Evolutionary conservation across 2,797 vertebrate species (phyloP), one percentile per base, ranked within the genome.

Genomic region (Pantherophis alleghaniensis): DNA sequence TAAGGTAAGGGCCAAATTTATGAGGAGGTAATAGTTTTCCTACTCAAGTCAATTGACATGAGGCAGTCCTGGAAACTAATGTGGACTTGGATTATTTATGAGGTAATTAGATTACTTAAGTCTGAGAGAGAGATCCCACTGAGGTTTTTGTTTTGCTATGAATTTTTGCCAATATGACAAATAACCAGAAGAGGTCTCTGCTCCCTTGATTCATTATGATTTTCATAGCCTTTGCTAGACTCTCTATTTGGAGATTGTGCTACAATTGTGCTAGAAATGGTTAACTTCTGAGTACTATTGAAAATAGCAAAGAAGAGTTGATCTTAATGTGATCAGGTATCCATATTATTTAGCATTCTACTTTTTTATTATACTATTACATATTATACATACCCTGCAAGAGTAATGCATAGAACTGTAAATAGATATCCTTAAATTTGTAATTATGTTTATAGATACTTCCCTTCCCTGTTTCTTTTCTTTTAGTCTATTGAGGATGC

Each of bases 161-260:
- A 87, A 2, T n/a, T 83, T 90, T 87, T 97, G 97, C 95, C 86
- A 79, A 69, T 69, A 94, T 83, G 90, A 1, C 1, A 63, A 42
- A 63, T 86, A 79, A 86, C 97, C 97, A 6, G 97, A 96, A 97
- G 97, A 93, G 97, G 97, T 95, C 97, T 96, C 97, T 93, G 93
- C 96, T 95, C 86, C 87, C 97, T 97, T 95, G 32, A 92, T 79
- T 95, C 90, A 74, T 88, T 86, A 57, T 55, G 16, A 18, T 42
- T 2, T 0, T 87, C 53, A 42, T 90, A 51, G 66, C 1, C 61
- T 47, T 93, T 66, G 55, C 14, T 16, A 42, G n/a, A 42, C 13
- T n/a, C 32, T 87, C 60, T 93, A 32, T 4, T 37, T 87, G 47
- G n/a, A 47, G 20, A 28, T 53, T 61, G 32, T 0, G 0, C 60